Conservation (phyloP, 2,888 invertebrate genomes). For the Philaethria dido region DNA sequence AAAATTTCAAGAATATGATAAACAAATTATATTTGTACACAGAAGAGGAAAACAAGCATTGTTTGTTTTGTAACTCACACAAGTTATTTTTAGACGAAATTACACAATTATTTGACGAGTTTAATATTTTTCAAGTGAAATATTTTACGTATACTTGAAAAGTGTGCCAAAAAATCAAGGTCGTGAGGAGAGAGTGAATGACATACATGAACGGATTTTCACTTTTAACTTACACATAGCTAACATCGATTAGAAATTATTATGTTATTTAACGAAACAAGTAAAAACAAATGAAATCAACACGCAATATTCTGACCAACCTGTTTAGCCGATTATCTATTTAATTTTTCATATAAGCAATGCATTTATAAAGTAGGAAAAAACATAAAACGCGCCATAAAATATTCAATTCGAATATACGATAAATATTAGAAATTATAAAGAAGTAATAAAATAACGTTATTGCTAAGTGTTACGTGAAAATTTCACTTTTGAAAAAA, state of each 20-base stretch:
- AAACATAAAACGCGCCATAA: constrained; percentile 4
- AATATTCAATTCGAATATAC: constrained; percentile 3
- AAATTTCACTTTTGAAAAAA: constrained; percentile 52
- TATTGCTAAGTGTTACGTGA: constrained; percentile 45
- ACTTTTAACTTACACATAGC: constrained; percentile 40
- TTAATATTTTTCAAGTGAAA: not conserved
- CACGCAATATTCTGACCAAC: constrained; percentile 18
- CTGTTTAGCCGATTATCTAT: not conserved
- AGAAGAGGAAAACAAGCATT: not conserved
- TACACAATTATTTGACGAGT: not conserved
- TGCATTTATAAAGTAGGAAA: not conserved
- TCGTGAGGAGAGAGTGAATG: constrained; percentile 48
- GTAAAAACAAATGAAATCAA: constrained; percentile 8
- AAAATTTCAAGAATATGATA: not conserved
- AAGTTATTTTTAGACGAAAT: constrained; percentile 7
- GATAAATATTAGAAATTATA: not conserved
- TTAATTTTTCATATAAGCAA: not conserved
- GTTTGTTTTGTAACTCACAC: not conserved
- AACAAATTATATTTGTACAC: constrained; percentile 4
- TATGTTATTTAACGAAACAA: constrained; percentile 16
- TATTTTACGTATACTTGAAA: constrained; percentile 30
- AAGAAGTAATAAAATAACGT: constrained; percentile 4
- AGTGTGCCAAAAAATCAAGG: constrained; percentile 52
- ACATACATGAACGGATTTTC: constrained; percentile 42
- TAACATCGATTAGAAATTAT: constrained; percentile 1